These are phyloP conservation scores for Caracal caracal DNA, from an alignment of 2,113 vertebrate genomes.

Conservation along the genomic window DNA sequence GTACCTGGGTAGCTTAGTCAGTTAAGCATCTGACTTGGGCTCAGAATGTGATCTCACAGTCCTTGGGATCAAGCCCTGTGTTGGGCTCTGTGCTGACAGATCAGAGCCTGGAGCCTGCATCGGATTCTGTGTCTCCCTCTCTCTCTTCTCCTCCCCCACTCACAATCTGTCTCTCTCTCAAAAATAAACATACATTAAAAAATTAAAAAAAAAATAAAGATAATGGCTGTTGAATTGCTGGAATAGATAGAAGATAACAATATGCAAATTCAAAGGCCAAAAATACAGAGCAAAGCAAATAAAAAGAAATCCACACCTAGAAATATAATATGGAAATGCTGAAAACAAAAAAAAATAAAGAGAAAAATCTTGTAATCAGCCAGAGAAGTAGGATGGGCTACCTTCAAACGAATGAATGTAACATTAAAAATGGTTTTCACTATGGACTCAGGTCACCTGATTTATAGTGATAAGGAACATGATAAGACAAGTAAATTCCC, in stretches of 20 bases:
- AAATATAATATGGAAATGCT: not conserved
- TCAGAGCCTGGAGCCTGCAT: no score
- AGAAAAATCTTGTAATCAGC: not conserved
- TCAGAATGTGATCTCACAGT: no score
- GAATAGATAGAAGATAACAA: not conserved
- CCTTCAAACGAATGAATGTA: not conserved
- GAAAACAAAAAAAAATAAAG: not conserved
- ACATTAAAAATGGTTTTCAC: not conserved
- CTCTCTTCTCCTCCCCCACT: no score
- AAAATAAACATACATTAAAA: no score
- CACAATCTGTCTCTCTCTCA: no score
- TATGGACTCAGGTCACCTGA: not conserved
- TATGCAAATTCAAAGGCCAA: not conserved
- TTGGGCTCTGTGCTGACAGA: no score
- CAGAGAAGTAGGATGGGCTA: not conserved
- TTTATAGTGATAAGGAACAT: not conserved
- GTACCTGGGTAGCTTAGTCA: no score
- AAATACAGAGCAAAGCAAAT: not conserved
- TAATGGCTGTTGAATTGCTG: not conserved
- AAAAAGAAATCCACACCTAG: not conserved
- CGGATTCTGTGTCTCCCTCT: no score
- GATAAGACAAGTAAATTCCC: not conserved
- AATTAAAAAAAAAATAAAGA: not conserved
- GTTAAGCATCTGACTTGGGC: no score
- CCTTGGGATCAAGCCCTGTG: no score